Evolutionary conservation across 2,888 invertebrate species (phyloP).

Genomic region (Saturnia pavonia): DNA sequence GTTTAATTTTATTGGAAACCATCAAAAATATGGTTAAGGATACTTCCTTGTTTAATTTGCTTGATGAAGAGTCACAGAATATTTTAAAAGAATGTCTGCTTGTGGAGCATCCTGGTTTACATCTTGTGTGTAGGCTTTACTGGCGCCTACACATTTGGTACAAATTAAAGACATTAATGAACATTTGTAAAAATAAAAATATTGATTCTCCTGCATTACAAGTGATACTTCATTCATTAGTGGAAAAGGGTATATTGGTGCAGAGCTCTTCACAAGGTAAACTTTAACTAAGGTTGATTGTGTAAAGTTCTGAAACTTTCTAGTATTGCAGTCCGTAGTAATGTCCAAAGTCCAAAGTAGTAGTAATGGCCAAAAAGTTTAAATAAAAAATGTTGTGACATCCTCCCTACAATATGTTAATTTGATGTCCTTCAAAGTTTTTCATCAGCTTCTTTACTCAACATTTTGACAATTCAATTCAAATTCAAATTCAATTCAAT

Average conservation of each 20-base stretch:
- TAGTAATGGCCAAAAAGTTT: neutral
- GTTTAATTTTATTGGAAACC: neutral
- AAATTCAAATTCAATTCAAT: no score
- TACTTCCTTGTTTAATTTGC: constrained; percentile 6
- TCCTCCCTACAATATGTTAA: neutral
- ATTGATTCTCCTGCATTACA: constrained; percentile 31
- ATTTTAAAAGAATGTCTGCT: constrained; percentile 31
- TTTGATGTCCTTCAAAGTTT: neutral
- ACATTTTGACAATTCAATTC: no score
- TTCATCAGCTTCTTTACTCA: neutral
- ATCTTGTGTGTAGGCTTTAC: constrained; percentile 62
- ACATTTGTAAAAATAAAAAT: constrained; percentile 38
- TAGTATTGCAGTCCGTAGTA: neutral
- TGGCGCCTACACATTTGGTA: constrained; percentile 68
- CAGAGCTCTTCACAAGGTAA: constrained; percentile 21
- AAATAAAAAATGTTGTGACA: neutral
- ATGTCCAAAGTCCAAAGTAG: no score
- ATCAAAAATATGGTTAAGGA: neutral
- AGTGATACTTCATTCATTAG: constrained; percentile 46
- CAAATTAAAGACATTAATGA: constrained; percentile 40
- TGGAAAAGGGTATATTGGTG: constrained; percentile 44
- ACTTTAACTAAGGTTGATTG: neutral
- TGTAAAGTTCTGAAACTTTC: neutral
- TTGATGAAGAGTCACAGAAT: constrained; percentile 5
- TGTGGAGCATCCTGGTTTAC: constrained; percentile 51